Conservation (phyloP, 2,888 invertebrate species). For the Ferdinandea cuprea region DNA sequence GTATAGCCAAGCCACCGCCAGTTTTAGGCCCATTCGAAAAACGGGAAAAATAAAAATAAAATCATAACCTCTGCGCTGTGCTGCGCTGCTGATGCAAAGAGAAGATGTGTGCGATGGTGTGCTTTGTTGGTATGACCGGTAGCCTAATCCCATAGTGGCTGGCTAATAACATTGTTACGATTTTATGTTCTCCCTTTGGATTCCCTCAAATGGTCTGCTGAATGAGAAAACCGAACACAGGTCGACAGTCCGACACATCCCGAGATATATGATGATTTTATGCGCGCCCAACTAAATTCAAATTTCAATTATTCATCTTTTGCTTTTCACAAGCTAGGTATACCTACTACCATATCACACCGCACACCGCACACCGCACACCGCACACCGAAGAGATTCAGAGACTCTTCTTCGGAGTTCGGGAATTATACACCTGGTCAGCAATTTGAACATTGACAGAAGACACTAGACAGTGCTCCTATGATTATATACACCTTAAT, state of each 20-base stretch:
- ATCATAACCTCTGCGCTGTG: slow-evolving; percentile 13
- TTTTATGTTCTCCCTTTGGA: slow-evolving; percentile 76
- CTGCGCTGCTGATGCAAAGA: slow-evolving; percentile 36
- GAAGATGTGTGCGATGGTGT: slow-evolving; percentile 59
- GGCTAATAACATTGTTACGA: slow-evolving; percentile 83
- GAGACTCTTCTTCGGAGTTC: slow-evolving; percentile 55
- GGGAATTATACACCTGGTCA: slow-evolving; percentile 66
- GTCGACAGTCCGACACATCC: slow-evolving; percentile 67
- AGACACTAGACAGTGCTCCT: slow-evolving; percentile 57
- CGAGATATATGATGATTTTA: slow-evolving; percentile 74
- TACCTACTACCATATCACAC: too few relatives aligned
- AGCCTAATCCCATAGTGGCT: slow-evolving; percentile 83
- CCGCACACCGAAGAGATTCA: slow-evolving; percentile 20
- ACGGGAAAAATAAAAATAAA: slow-evolving; percentile 28
- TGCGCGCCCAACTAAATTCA: slow-evolving; percentile 71
- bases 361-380: slow-evolving; percentile 11
- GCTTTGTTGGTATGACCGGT: slow-evolving; percentile 80
- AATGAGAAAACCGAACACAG: slow-evolving; percentile 53
- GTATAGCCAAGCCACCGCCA: too few relatives aligned
- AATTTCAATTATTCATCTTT: slow-evolving; percentile 72
- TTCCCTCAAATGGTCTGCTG: slow-evolving; percentile 23
- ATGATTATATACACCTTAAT: slow-evolving; percentile 74
- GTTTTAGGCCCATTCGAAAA: slow-evolving; percentile 42
- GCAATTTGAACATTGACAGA: slow-evolving; percentile 58
- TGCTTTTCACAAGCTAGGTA: slow-evolving; percentile 59